Evolutionary conservation across 2,888 invertebrate species (phyloP).

Genomic region (Coelogynopora nodosa): DNA sequence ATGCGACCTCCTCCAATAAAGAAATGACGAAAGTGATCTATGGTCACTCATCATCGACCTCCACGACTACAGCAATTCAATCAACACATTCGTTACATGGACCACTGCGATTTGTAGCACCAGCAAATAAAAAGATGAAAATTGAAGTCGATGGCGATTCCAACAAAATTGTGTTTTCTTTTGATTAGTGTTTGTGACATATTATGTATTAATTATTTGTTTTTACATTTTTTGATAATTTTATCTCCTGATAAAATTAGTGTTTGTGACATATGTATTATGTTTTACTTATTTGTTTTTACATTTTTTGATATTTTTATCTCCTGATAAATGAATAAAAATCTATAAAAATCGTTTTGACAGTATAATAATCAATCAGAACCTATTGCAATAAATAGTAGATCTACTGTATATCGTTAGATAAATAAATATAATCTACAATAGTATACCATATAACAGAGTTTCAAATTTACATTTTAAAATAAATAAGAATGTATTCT

Average conservation of each 20-base stretch:
- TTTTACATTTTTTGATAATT: background rate
- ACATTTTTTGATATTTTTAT: background rate
- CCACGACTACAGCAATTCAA: background rate
- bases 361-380: background rate
- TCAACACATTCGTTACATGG: background rate
- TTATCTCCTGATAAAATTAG: no score
- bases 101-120: background rate
- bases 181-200: background rate
- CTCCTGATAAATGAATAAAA: background rate
- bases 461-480: no score
- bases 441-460: no score
- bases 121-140: background rate
- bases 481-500: no score
- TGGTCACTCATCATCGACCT: no score
- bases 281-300: background rate
- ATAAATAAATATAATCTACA: background rate
- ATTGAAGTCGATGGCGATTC: background rate
- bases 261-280: background rate
- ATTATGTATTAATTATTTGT: background rate
- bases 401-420: background rate
- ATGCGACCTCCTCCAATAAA: no score
- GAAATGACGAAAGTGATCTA: no score
- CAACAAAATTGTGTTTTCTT: background rate
- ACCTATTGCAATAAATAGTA: background rate
- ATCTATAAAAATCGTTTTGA: background rate